Conservation (phyloP, 1,140 invertebrate species). For the Palaemon carinicauda region DNA sequence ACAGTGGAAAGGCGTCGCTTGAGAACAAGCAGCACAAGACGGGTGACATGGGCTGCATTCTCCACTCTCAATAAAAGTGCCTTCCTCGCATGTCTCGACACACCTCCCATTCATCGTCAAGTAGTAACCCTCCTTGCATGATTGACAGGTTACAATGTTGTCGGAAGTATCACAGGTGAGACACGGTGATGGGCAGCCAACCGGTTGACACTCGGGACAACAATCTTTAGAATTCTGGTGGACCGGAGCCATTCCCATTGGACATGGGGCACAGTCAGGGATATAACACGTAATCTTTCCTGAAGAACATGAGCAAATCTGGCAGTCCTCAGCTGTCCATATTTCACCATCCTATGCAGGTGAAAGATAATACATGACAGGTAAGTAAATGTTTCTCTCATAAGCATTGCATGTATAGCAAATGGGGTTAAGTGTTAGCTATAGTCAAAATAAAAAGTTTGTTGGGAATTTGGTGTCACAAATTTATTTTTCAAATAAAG, state of each 20-base stretch:
- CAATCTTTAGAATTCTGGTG: background rate
- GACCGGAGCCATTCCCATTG: background rate
- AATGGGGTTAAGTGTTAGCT: too few relatives aligned
- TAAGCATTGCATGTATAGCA: too few relatives aligned
- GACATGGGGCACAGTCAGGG: constrained; percentile 19
- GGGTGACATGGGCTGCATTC: constrained; percentile 28
- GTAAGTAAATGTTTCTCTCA: too few relatives aligned
- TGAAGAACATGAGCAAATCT: constrained; percentile 27
- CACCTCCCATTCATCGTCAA: constrained; percentile 15
- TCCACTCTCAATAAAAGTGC: background rate
- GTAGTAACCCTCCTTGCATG: constrained; percentile 1
- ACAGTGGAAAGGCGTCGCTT: constrained; percentile 33
- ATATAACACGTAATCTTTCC: constrained; percentile 31
- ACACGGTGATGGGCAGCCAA: background rate
- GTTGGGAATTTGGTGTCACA: too few relatives aligned
- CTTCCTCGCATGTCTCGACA: constrained; percentile 3
- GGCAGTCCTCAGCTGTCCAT: constrained; percentile 31
- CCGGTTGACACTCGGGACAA: constrained; percentile 25
- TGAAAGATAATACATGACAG: background rate
- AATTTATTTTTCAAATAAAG: too few relatives aligned
- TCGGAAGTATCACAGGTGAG: background rate
- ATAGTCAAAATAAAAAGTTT: too few relatives aligned
- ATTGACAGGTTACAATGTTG: background rate
- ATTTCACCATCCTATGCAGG: constrained; percentile 27
- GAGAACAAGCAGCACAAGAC: constrained; percentile 12